Base-by-base conservation (phyloP, 2,888 invertebrate genomes). In the Spisula subtruncata region DNA sequence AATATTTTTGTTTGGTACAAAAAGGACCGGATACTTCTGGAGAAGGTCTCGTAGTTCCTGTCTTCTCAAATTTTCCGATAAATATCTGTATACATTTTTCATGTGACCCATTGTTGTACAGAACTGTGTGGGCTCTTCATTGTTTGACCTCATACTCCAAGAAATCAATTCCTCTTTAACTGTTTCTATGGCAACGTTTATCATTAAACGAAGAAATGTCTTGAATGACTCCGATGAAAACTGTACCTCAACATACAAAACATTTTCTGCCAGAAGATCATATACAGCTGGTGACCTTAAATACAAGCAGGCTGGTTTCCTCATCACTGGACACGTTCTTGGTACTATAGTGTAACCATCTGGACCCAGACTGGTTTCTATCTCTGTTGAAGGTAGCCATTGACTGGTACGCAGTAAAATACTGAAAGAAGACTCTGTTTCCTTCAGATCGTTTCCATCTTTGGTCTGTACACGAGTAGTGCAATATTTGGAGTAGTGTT, bases 331-430 rank as follows among this genome's bases (percentile, higher is more conserved):
- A 8, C 82, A 75, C 18, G 54, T 75, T 16, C 71, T 46, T 10
- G 51, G 79, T 1, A 35, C 71, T 10, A 91, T 85, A 25, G 25
- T n/a, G n/a, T n/a, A 54, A 20, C 92, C 80, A 81, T 89, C 83
- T n/a, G 29, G n/a, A 14, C 87, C 79, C 46, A 85, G 48, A 79
- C 83, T 32, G 29, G 83, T 88, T n/a, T 91, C 86, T 0, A 80
- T 91, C 89, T 93, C 86, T 20, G 92, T 46, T 0, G 94, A 94
- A 16, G 96, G 96, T 35, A 96, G 85, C 96, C 96, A 96, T 16
- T 88, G 83, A 20, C 93, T 80, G 2, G 91, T 91, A 66, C 92
- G 91, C 48, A 96, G 92, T 71, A 93, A 83, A 29, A 96, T 93
- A 85, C 94, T 93, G 85, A 96, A 96, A 0, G 96, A 96, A 0